Evolutionary conservation across 2,888 invertebrate species (phyloP).

Genomic region (Sinopyrophorus schimmeli): DNA sequence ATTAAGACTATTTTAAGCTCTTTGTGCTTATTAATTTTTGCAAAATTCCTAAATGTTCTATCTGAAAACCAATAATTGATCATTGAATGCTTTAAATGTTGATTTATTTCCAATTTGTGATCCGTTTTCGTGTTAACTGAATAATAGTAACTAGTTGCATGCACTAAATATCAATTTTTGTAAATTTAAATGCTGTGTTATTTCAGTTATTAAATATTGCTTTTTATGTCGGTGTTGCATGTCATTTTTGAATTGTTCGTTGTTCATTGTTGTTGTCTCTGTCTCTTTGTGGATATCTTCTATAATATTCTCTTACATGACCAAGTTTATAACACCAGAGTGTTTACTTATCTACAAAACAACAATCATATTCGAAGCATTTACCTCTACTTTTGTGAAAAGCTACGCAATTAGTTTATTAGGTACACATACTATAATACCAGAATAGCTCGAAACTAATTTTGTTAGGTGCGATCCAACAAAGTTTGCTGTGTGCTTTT

Average conservation of each 20-base stretch:
- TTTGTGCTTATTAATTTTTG: no score
- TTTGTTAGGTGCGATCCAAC: slow-evolving; percentile 1
- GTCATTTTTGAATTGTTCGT: slow-evolving; percentile 52
- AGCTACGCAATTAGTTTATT: slow-evolving; percentile 1
- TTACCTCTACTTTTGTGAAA: slow-evolving; percentile 5
- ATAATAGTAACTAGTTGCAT: no score
- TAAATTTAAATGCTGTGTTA: slow-evolving; percentile 20
- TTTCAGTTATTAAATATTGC: slow-evolving; percentile 29
- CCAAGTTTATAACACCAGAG: slow-evolving; percentile 32
- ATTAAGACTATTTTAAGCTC: no score
- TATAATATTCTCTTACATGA: slow-evolving; percentile 25
- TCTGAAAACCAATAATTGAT: no score
- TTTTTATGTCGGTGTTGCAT: slow-evolving; percentile 52
- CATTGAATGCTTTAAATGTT: no score
- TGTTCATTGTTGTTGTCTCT: slow-evolving; percentile 55
- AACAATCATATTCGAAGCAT: background rate
- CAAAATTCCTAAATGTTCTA: no score
- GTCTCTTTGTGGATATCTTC: slow-evolving; percentile 48
- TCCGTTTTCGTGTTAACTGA: no score
- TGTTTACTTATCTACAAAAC: slow-evolving; percentile 8
- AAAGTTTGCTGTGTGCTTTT: slow-evolving; percentile 23
- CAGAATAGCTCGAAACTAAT: background rate
- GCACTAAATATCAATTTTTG: no score
- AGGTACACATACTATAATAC: background rate
- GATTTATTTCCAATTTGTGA: no score